Evolutionary conservation across 1,140 invertebrate genomes (phyloP), one percentile per base, ranked within the genome.

Genomic region (Nephila pilipes): DNA sequence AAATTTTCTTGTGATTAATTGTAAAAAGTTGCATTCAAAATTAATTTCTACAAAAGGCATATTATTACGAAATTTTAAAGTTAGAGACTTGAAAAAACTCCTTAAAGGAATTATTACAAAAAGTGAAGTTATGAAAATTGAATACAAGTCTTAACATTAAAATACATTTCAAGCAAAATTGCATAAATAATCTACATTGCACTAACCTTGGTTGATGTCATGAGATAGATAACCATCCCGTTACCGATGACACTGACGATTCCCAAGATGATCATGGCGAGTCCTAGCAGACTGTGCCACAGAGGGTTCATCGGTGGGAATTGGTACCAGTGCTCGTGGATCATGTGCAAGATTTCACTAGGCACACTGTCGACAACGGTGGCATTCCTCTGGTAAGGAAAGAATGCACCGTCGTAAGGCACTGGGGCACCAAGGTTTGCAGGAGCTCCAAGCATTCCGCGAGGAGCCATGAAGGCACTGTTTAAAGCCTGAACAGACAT

Each of bases 161-260:
- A 46, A 46, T 46, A 1, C 46, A 46, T 46, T 46, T 46, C 12
- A 46, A 46, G 12, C 12, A 46, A 46, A 46, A 10, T 6, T 4
- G 12, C 46, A 46, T 4, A 46, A 46, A 46, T 46, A 46, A 46
- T 10, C 46, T 46, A n/a, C 46, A 46, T 6, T 10, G 1, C 54
- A 55, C 22, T 81, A 54, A 89, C 92, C 95, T 97, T 97, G 1
- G 97, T 97, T 6, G 97, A 96, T 29, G 96, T 96, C 95, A 98
- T 99, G 93, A 98, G 97, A 95, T 97, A 98, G 91, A 98, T 96
- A 55, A 98, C 98, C 96, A 98, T 97, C 46, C 97, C 97, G 94
- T 99, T 99, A 90, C 98, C 98, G 85, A 95, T 90, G n/a, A 97
- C 95, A 2, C 97, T 97, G 94, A 98, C 95, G 38, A 97, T 95